Percentiles rank a stretch among this genome's conserved stretches.
phyloP scores from a whole-genome alignment of 1,140 invertebrate genomes.

The Phenacoccus solenopsis region DNA sequence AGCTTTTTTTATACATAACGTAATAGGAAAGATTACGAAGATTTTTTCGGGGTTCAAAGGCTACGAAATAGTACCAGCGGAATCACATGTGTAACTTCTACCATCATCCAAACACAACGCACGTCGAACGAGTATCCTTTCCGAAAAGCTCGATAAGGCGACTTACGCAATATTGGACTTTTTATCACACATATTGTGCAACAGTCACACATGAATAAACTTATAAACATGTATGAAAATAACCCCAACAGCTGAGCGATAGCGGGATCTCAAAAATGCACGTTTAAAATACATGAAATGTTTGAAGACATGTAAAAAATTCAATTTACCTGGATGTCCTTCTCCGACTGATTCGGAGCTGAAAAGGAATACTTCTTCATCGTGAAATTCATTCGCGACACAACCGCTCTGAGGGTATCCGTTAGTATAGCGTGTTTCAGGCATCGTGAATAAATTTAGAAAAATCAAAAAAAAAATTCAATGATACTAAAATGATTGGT shows the following conservation, averaged over 20 bases:
- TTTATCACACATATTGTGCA: not conserved
- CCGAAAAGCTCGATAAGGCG: not conserved
- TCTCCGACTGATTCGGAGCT: constrained; percentile 98
- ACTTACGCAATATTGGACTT: not conserved
- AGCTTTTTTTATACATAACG: no score
- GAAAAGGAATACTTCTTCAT: constrained; percentile 85
- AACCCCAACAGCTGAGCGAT: no score
- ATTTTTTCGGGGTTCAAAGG: no score
- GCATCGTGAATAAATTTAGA: constrained; percentile 23
- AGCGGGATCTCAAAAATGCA: no score
- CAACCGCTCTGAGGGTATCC: constrained; percentile 45
- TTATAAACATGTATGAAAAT: no score
- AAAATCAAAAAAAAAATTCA: not conserved
- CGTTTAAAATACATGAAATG: not conserved
- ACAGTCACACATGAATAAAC: not conserved
- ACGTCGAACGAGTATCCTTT: no score
- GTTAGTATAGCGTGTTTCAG: constrained; percentile 28
- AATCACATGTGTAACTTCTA: no score
- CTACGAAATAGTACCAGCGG: no score
- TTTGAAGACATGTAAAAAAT: not conserved
- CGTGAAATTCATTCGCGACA: constrained; percentile 42
- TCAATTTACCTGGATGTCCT: constrained; percentile 83
- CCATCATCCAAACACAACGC: no score
- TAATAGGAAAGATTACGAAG: no score
- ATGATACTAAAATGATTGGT: not conserved